Evolutionary conservation across 2,113 vertebrate genomes (phyloP).

Genomic region (Helogale parvula): DNA sequence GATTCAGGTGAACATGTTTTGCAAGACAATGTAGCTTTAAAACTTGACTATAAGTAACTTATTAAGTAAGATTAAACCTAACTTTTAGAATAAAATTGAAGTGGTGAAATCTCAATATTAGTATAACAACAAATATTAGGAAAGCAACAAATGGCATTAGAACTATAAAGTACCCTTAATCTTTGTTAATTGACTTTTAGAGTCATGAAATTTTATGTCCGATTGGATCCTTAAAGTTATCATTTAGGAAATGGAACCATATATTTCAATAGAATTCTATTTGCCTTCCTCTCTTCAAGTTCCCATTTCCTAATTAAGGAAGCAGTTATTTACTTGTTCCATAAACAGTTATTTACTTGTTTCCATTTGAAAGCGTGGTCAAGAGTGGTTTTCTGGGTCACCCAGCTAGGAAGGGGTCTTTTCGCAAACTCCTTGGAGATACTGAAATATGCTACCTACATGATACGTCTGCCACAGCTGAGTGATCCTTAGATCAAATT

Average conservation of each 20-base stretch:
- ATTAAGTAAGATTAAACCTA: conserved; percentile 9
- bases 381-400: conserved; percentile 3
- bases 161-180: neutral
- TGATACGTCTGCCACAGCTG: neutral
- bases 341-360: neutral
- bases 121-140: neutral
- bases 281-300: neutral
- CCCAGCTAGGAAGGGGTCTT: neutral
- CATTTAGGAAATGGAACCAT: neutral
- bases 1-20: neutral
- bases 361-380: neutral
- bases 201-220: neutral
- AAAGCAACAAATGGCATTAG: neutral
- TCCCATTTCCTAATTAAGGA: neutral
- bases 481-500: neutral
- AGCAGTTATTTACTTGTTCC: neutral
- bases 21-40: neutral
- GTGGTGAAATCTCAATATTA: conserved; percentile 20
- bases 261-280: neutral
- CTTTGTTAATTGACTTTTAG: neutral
- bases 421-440: neutral
- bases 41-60: neutral
- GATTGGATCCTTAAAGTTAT: conserved; percentile 4
- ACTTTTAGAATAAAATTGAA: conserved; percentile 50
- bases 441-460: neutral